Evolutionary conservation across 2,113 vertebrate species (phyloP).

Genomic region (Baryphthengus martii): DNA sequence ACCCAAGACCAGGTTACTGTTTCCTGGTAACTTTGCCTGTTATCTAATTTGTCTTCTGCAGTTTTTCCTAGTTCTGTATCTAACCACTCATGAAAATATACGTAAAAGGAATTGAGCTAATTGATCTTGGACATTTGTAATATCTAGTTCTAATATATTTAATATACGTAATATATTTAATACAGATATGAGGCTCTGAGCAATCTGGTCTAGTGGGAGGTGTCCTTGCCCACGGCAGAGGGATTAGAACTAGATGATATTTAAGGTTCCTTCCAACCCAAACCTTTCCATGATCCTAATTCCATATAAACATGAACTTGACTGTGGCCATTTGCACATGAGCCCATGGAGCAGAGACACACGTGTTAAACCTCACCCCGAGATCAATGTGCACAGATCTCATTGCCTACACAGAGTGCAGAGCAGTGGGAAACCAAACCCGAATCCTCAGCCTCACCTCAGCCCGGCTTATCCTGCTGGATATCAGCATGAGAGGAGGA

Average conservation of each 20-base stretch:
- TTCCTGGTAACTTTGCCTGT: not conserved
- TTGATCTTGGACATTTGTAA: not conserved
- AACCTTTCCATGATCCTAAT: not conserved
- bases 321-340: not conserved
- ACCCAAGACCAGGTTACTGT: not conserved
- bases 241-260: not conserved
- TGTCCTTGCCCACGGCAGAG: not conserved
- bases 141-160: not conserved
- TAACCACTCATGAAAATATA: not conserved
- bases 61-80: not conserved
- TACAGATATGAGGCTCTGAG: not conserved
- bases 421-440: not conserved
- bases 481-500: not conserved
- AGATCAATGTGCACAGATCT: not conserved
- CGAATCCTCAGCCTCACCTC: not conserved
- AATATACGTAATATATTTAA: no score
- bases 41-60: not conserved
- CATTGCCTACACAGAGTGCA: rapidly evolving
- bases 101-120: not conserved
- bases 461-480: not conserved
- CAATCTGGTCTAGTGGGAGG: not conserved
- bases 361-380: not conserved
- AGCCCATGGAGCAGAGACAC: not conserved
- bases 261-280: not conserved
- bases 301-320: not conserved